Percentiles rank a stretch among this genome's conserved stretches.
Conservation (phyloP, 2,113 vertebrate species). For the Charadrius vociferus region DNA sequence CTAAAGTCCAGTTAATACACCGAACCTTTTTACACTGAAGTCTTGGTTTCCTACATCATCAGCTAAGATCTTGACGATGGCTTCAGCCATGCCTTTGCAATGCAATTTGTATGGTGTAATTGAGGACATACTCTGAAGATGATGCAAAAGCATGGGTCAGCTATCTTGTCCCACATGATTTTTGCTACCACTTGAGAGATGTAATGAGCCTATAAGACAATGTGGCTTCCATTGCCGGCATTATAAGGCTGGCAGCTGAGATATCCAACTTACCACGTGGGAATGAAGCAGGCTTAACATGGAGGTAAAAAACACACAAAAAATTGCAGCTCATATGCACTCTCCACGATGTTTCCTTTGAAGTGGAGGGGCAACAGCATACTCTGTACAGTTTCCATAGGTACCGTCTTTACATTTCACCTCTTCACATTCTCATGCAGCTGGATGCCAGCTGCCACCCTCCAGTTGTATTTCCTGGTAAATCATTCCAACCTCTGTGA, state of each 20-base stretch:
- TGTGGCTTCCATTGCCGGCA: neutral
- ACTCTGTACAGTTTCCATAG: neutral
- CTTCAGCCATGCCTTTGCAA: neutral
- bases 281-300: neutral
- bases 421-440: neutral
- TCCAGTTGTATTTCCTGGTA: neutral
- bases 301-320: neutral
- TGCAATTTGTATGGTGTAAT: neutral
- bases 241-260: neutral
- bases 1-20: neutral
- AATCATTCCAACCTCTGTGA: neutral
- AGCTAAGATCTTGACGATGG: neutral
- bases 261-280: accelerated
- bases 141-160: neutral
- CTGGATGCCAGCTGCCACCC: neutral
- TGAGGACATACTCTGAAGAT: neutral
- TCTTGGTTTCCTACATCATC: neutral
- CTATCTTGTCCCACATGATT: neutral
- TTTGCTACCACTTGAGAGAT: neutral
- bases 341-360: neutral
- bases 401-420: neutral
- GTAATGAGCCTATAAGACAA: neutral
- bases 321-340: neutral
- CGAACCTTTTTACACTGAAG: neutral
- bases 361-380: neutral